Percentiles rank a stretch among this genome's conserved stretches.
Evolutionary conservation across 2,888 invertebrate species (phyloP).

Genomic region (Byasa hedistus): DNA sequence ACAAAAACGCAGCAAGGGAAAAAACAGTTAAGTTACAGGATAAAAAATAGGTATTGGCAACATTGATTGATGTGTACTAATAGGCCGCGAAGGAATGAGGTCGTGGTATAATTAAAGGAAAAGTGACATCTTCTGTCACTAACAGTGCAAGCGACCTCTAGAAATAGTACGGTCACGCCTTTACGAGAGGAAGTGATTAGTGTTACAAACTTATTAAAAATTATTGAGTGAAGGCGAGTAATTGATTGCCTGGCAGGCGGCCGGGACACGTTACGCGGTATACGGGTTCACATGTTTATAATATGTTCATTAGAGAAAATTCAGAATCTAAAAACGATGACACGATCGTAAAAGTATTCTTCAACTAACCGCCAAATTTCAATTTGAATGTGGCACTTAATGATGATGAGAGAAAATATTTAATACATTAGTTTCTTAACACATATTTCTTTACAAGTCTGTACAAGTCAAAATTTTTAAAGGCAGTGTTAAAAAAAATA

Average conservation of each 20-base stretch:
- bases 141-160: constrained; percentile 62
- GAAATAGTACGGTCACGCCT: constrained; percentile 77
- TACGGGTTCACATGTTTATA: constrained; percentile 17
- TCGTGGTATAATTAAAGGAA: constrained; percentile 75
- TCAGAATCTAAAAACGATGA: background rate
- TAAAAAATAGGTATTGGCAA: constrained; percentile 80
- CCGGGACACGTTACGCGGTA: constrained; percentile 46
- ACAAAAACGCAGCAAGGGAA: constrained; percentile 73
- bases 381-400: too few species aligned
- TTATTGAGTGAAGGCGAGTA: constrained; percentile 76
- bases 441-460: background rate
- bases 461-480: background rate
- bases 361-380: too few species aligned
- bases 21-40: constrained; percentile 65
- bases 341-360: too few species aligned
- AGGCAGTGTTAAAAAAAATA: background rate
- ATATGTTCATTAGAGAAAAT: constrained; percentile 7
- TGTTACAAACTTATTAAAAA: constrained; percentile 76
- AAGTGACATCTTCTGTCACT: constrained; percentile 79
- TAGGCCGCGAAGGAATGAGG: constrained; percentile 79
- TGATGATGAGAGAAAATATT: background rate
- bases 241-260: constrained; percentile 63
- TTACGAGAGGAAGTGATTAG: constrained; percentile 76
- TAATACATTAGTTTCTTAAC: background rate
- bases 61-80: constrained; percentile 81